These are phyloP conservation scores for Operophtera brumata DNA, from an alignment of 2,888 invertebrate species.

Conservation along the genomic window DNA sequence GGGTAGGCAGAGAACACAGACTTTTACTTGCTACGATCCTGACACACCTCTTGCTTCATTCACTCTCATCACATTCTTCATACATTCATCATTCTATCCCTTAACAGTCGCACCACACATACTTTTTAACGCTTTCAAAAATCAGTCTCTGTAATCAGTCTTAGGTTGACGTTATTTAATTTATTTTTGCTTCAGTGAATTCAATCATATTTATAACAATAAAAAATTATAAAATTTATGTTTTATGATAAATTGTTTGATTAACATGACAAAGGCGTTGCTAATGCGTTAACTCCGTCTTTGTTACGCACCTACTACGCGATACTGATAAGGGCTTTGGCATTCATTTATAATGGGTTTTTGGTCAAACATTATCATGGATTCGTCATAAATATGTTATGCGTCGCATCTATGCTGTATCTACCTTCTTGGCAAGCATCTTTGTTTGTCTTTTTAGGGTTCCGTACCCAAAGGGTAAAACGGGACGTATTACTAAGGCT, in stretches of 20 bases:
- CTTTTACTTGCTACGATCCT: too few relatives aligned
- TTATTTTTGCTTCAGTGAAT: not conserved
- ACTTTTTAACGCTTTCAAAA: too few relatives aligned
- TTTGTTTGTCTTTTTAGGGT: too few relatives aligned
- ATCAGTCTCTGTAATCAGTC: slow-evolving; percentile 5
- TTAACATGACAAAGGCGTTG: slow-evolving; percentile 15
- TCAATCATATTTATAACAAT: not conserved
- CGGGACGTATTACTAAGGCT: too few relatives aligned
- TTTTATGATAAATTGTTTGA: not conserved
- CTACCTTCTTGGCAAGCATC: not conserved
- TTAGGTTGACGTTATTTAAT: not conserved
- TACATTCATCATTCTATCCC: too few relatives aligned
- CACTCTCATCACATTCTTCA: too few relatives aligned
- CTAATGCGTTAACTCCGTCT: slow-evolving; percentile 13
- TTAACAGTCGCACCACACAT: too few relatives aligned
- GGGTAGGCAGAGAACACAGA: too few relatives aligned
- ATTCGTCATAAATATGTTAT: not conserved
- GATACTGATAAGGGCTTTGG: slow-evolving; percentile 12
- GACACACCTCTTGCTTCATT: too few relatives aligned
- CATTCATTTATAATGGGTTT: not conserved
- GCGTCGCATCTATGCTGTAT: not conserved
- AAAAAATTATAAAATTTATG: not conserved
- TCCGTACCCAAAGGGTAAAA: too few relatives aligned
- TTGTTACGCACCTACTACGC: slow-evolving; percentile 10
- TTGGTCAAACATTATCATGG: slow-evolving; percentile 14